Conservation (phyloP, 2,797 vertebrate species). For the Tolypeutes matacus region DNA sequence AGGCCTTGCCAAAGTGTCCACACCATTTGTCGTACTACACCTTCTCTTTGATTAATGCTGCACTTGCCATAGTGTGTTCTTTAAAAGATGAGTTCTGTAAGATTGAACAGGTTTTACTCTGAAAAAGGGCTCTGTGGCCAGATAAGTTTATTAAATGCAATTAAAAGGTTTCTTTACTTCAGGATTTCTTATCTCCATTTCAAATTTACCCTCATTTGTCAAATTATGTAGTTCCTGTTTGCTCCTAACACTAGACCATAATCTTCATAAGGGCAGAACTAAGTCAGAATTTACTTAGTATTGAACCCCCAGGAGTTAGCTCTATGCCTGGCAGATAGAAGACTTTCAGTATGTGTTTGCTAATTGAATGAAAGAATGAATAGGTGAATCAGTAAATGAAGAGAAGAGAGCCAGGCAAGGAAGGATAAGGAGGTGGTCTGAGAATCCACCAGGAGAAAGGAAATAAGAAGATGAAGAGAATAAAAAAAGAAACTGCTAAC, state of each 20-base stretch:
- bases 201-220: not conserved
- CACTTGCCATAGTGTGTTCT: not conserved
- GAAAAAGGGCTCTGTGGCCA: not conserved
- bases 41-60: not conserved
- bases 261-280: not conserved
- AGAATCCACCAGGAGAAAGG: not conserved
- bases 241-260: not conserved
- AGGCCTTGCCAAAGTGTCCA: not conserved
- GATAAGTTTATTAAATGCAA: not conserved
- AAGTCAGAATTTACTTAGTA: not conserved
- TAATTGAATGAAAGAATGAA: not conserved
- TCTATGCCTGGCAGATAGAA: not conserved
- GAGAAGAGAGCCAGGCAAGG: not conserved
- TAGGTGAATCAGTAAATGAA: not conserved
- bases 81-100: not conserved
- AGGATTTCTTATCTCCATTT: not conserved
- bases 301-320: not conserved
- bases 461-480: not conserved
- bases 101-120: not conserved
- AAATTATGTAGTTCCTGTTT: not conserved
- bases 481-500: not conserved
- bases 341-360: not conserved
- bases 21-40: accelerated
- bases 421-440: not conserved
- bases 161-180: not conserved